These are phyloP conservation scores for Natrix natrix DNA, from an alignment of 2,797 vertebrate species.

Conservation along the genomic window DNA sequence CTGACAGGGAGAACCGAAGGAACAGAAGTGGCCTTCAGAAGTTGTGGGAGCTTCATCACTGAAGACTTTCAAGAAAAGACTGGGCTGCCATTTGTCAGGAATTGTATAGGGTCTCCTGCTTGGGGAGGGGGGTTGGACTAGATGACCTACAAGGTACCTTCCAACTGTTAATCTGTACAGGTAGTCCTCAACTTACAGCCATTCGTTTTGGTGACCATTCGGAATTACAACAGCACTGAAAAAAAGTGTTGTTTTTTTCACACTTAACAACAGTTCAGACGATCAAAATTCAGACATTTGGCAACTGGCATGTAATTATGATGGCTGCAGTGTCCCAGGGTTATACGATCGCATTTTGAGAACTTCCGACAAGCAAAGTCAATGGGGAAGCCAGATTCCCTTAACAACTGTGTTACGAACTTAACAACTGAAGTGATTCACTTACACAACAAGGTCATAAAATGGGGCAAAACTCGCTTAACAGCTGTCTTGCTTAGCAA, in stretches of 20 bases:
- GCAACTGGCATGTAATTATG: background rate
- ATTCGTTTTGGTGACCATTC: background rate
- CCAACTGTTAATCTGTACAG: background rate
- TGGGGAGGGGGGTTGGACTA: too few species aligned
- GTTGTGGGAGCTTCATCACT: too few species aligned
- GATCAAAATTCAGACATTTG: background rate
- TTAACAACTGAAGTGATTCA: background rate
- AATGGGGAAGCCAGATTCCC: background rate
- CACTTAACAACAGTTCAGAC: background rate
- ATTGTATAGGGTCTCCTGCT: too few species aligned
- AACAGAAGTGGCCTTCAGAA: too few species aligned
- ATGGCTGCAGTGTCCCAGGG: background rate
- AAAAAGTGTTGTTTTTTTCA: background rate
- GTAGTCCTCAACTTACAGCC: background rate
- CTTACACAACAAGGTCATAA: background rate
- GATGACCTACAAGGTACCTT: too few species aligned
- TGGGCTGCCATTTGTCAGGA: too few species aligned
- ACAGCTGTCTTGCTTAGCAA: background rate
- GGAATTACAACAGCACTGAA: background rate
- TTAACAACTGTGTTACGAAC: background rate
- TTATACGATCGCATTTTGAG: background rate
- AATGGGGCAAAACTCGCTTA: background rate
- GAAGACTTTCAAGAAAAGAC: too few species aligned
- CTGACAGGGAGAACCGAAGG: too few species aligned
- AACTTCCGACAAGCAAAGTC: background rate